Base-by-base conservation (phyloP, 2,888 invertebrate species). In the Phania funesta region DNA sequence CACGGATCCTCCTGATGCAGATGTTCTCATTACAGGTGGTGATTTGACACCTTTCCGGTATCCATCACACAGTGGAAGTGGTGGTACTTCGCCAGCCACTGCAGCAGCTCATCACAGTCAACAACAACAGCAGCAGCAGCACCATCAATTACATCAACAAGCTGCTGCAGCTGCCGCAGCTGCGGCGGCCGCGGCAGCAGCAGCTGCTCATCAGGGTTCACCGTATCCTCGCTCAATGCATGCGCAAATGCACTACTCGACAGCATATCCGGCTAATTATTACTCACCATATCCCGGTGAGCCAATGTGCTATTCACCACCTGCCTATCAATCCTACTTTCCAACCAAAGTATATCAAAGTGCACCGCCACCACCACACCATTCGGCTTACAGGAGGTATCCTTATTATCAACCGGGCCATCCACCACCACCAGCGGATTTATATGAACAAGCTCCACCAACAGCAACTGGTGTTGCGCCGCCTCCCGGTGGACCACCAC, bases 291-390 rank as follows among this genome's bases (percentile, higher is more conserved):
- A 91, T 87, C 90, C 90, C 84, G 89, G 90, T 85, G 91, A 91
- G 85, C 91, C 91, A 80, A 90, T 92, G 89, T 92, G 92, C 88
- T 92, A 91, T 84, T 90, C 91, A 83, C 90, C 92, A 84, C 92
- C 92, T 86, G 92, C 92, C 86, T 93, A 93, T 87, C 93, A 92
- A 87, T 90, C 91, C 52, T 91, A 92, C 70, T 92, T 91, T 85
- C 91, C 92, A 75, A 90, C 92, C 85, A 92, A 92, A 86, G 90
- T 93, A 48, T 92, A 93, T 86, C 91, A 90, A 85, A 90, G 89
- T 58, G 84, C 85, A 11, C 85, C 85, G 24, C 86, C 86, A 70
- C 90, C 91, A 58, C 86, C 85, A 73, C 85, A 85, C 52, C 86
- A 85, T 26, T 86, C 90, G 76, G 89, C 91, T 64, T 87, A 88